Evolutionary conservation across 2,888 invertebrate genomes (phyloP).

Genomic region (Acanthoscelides obtectus): DNA sequence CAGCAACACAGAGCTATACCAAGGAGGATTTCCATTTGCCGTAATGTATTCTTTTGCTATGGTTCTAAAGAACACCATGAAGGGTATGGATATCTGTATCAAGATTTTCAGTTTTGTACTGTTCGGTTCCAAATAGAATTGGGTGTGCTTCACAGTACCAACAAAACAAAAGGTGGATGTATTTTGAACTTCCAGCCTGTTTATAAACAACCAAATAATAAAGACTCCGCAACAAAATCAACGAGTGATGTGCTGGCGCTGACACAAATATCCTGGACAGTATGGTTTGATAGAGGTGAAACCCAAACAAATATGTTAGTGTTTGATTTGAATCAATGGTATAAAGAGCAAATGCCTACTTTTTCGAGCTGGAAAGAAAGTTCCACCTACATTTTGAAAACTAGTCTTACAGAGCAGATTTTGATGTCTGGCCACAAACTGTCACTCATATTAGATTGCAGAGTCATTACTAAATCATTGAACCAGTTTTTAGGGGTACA

Average conservation of each 20-base stretch:
- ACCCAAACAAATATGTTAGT: conserved; percentile 56
- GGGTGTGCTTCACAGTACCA: conserved; percentile 29
- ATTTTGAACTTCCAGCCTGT: conserved; percentile 38
- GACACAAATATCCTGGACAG: conserved; percentile 61
- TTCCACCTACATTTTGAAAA: conserved; percentile 39
- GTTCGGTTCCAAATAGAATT: conserved; percentile 58
- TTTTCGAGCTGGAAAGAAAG: conserved; percentile 43
- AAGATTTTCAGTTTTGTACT: conserved; percentile 56
- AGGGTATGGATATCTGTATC: conserved; percentile 58
- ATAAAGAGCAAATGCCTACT: conserved; percentile 86
- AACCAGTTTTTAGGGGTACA: conserved; percentile 60
- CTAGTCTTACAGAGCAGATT: conserved; percentile 33
- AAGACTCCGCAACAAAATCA: background rate
- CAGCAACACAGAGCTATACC: conserved; percentile 50
- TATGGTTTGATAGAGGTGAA: conserved; percentile 47
- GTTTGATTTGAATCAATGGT: conserved; percentile 94
- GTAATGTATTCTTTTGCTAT: conserved; percentile 76
- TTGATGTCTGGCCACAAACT: conserved; percentile 17
- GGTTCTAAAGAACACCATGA: conserved; percentile 60
- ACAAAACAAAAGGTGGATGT: conserved; percentile 28
- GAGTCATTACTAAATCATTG: conserved; percentile 54
- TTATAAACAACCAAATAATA: conserved; percentile 21
- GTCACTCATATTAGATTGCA: conserved; percentile 48
- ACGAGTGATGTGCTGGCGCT: conserved; percentile 49
- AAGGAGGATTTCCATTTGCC: conserved; percentile 56